These are phyloP conservation scores for Galemys pyrenaicus DNA, from an alignment of 2,113 vertebrate species.

Conservation along the genomic window DNA sequence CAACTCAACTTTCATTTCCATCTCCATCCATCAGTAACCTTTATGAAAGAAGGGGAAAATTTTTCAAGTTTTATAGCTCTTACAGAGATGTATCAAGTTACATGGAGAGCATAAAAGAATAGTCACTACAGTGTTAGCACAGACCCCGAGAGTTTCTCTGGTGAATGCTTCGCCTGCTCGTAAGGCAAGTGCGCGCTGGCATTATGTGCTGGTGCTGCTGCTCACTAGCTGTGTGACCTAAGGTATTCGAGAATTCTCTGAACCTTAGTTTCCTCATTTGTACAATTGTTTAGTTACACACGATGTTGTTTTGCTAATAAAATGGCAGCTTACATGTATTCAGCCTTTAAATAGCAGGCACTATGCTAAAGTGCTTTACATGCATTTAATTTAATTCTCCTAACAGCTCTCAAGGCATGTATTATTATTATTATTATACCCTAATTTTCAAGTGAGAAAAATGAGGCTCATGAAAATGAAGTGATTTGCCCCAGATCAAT, in stretches of 20 bases:
- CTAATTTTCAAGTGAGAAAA: slow-evolving; percentile 50
- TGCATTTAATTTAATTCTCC: slow-evolving; percentile 28
- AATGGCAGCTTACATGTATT: background rate
- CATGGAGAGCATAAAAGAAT: slow-evolving; percentile 39
- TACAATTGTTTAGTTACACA: slow-evolving; percentile 7
- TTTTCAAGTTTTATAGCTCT: slow-evolving; percentile 33
- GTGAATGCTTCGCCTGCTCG: background rate
- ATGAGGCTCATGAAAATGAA: slow-evolving; percentile 16
- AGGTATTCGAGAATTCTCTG: background rate
- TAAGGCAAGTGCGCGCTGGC: background rate
- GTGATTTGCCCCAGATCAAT: background rate
- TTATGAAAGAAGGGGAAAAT: slow-evolving; percentile 28
- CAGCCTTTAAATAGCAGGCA: slow-evolving; percentile 11
- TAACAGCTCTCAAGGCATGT: background rate
- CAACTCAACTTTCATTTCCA: slow-evolving; percentile 55
- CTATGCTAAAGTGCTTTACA: slow-evolving; percentile 43
- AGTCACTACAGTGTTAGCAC: background rate
- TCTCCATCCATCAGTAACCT: slow-evolving; percentile 1
- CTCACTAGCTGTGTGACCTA: slow-evolving; percentile 37
- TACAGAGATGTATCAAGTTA: slow-evolving; percentile 57
- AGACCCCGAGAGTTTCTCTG: background rate
- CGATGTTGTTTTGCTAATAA: slow-evolving; percentile 27
- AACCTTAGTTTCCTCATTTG: slow-evolving; percentile 38
- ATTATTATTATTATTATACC: background rate
- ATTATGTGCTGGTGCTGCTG: background rate